These are phyloP conservation scores for Mesoligia furuncula DNA, from an alignment of 2,888 invertebrate genomes.

Conservation along the genomic window DNA sequence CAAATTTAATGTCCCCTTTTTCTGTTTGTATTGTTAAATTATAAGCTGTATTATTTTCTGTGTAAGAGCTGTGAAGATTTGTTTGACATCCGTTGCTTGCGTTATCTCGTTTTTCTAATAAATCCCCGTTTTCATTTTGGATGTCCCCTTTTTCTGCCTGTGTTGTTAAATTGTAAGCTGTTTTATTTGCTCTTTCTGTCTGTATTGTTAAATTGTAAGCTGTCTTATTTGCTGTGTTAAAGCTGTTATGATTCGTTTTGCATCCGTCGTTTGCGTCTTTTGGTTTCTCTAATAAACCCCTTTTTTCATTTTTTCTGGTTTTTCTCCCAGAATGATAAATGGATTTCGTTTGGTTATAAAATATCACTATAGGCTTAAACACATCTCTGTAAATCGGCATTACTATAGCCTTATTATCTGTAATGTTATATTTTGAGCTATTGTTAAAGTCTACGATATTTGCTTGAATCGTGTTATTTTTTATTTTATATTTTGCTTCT, in stretches of 20 bases:
- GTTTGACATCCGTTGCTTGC: neutral
- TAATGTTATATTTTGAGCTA: neutral
- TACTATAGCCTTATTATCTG: constrained; percentile 1
- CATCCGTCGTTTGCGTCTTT: neutral
- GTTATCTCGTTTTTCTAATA: neutral
- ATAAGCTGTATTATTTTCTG: neutral
- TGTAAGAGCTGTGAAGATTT: neutral
- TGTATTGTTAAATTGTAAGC: neutral
- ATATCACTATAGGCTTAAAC: constrained; percentile 12
- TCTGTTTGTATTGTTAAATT: neutral
- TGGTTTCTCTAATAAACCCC: neutral
- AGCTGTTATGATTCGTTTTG: neutral
- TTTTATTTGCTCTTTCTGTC: neutral
- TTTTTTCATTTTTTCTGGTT: neutral
- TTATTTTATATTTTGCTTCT: neutral
- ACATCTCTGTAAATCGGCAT: neutral
- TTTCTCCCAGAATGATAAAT: neutral
- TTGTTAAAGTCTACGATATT: constrained; percentile 9
- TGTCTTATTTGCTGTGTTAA: neutral
- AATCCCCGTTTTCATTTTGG: neutral
- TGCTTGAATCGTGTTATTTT: neutral
- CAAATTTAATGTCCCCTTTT: neutral
- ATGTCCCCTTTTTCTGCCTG: neutral
- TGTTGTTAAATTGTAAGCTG: neutral
- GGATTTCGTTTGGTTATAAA: constrained; percentile 25